phyloP scores from a whole-genome alignment of 1,140 invertebrate genomes.

The Heliconius congener region DNA sequence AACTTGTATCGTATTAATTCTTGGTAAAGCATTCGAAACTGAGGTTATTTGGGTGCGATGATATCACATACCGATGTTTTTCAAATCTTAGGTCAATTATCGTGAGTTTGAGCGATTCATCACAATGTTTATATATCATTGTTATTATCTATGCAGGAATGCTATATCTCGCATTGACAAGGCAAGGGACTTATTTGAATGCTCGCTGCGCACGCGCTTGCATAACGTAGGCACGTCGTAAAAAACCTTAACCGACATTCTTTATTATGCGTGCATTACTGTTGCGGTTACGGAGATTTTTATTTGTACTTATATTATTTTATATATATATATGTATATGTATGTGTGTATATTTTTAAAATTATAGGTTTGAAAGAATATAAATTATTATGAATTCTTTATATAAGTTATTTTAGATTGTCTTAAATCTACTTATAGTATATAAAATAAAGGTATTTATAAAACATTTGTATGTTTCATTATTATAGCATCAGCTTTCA shows the following conservation, averaged over 20 bases:
- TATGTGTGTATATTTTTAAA: no score
- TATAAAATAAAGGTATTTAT: no score
- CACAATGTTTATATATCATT: slow-evolving; percentile 11
- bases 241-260: slow-evolving; percentile 40
- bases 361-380: no score
- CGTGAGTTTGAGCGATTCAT: not conserved
- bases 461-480: not conserved
- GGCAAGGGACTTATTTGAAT: slow-evolving; percentile 36
- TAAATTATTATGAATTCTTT: no score
- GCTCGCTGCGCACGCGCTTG: slow-evolving; percentile 37
- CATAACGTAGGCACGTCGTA: slow-evolving; percentile 34
- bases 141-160: slow-evolving; percentile 40
- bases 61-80: slow-evolving; percentile 12
- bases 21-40: slow-evolving; percentile 3
- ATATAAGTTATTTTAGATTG: no score
- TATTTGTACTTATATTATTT: slow-evolving; percentile 6
- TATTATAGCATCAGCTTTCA: not conserved
- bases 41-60: slow-evolving; percentile 17
- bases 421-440: no score
- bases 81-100: not conserved
- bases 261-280: slow-evolving; percentile 32
- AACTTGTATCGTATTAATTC: slow-evolving; percentile 1
- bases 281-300: slow-evolving; percentile 18
- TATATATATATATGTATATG: not conserved
- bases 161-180: slow-evolving; percentile 39